phyloP scores from a whole-genome alignment of 2,797 vertebrate genomes.

The Sebastes cheni region DNA sequence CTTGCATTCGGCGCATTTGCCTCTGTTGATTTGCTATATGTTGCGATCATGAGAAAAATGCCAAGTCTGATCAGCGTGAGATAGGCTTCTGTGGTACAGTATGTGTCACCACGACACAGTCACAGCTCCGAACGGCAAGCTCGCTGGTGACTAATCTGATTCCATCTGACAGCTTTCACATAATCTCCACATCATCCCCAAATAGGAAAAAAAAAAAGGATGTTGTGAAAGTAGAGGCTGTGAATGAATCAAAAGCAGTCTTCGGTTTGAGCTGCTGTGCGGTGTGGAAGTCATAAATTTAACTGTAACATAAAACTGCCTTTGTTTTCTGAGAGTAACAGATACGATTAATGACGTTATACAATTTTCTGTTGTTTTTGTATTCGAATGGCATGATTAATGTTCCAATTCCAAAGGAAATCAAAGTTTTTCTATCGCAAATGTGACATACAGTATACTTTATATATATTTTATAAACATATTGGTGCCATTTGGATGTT shows the following conservation, averaged over 20 bases:
- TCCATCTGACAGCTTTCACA: conserved; percentile 74
- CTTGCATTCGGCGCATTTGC: neutral
- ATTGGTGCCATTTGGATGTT: neutral
- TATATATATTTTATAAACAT: neutral
- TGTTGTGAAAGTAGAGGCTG: conserved; percentile 34
- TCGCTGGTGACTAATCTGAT: conserved; percentile 69
- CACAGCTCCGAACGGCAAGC: conserved; percentile 42
- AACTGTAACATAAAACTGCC: neutral
- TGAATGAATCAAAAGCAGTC: conserved; percentile 46
- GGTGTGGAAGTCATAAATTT: conserved; percentile 7
- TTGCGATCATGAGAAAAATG: conserved; percentile 39
- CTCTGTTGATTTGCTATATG: conserved; percentile 22
- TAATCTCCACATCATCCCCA: conserved; percentile 66
- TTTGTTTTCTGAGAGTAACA: conserved; percentile 5
- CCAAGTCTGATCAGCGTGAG: conserved; percentile 52
- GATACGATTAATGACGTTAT: conserved; percentile 14
- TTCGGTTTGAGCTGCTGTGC: conserved; percentile 2
- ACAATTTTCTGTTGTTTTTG: neutral
- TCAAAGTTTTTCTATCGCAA: neutral
- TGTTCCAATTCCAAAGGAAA: conserved; percentile 19
- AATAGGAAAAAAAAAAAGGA: conserved; percentile 22
- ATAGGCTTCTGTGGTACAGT: conserved; percentile 34
- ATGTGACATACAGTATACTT: neutral
- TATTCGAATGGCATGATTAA: conserved; percentile 20
- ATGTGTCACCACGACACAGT: conserved; percentile 46